Evolutionary conservation across 2,113 vertebrate species (phyloP), one percentile per base, ranked within the genome.

Genomic region (Caloenas nicobarica): DNA sequence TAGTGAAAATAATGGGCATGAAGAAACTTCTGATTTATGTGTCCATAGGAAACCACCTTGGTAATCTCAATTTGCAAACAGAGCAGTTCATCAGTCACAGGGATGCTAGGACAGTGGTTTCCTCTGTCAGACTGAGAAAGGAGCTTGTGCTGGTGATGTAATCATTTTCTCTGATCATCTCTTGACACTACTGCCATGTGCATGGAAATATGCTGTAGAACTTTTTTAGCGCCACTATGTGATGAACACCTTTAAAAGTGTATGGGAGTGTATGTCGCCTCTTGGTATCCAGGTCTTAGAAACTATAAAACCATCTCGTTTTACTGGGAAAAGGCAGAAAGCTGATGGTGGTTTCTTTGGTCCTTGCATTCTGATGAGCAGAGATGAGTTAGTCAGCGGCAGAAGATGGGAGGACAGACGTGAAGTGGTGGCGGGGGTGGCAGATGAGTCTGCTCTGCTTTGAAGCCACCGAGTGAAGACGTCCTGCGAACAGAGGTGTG

Each of bases 201-300:
- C 50, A 61, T 33, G 26, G 68, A 57, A 78, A 51, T 79, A 44
- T 18, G 31, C 16, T 3, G 5, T 16, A n/a, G 36, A 72, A 22
- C 5, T 42, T 33, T 86, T 84, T 77, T 34, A 73, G 54, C 0
- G 0, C 8, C 11, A 6, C 19, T 62, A 1, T 0, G 1, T 0
- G 0, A 87, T 74, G 38, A 87, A 58, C 26, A 48, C 23, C 4
- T 79, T 78, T 68, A 68, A 38, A 76, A 64, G 26, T 33, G 17
- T 64, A 16, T 53, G 16, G 38, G 51, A 58, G 12, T 18, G 19
- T 77, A 23, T 15, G 44, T 72, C 28, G 12, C 57, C 24, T 48
- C 34, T 31, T 68, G 48, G 16, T 46, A 29, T 54, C 23, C 33
- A 65, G 48, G n/a, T 12, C 18, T 44, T 36, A 73, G 42, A 73